Conservation (phyloP, 2,113 vertebrate species). For the Mastomys coucha region DNA sequence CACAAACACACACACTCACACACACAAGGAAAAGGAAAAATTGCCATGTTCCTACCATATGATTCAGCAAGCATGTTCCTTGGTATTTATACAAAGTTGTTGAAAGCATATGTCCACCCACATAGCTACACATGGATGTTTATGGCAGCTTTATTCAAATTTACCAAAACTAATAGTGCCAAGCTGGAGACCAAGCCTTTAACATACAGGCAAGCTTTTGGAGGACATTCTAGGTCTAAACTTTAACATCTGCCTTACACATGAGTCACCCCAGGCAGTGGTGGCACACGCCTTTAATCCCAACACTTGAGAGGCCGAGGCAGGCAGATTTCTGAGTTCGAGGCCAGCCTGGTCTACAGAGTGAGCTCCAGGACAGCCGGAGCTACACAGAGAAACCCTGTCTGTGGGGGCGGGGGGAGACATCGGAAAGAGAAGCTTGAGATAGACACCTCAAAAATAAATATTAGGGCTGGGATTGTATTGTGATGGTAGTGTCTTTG, state of each 20-base stretch:
- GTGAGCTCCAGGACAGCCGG: no score
- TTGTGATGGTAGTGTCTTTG: no score
- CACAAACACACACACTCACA: background rate
- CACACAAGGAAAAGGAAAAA: background rate
- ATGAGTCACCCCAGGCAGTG: no score
- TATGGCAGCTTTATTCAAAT: slow-evolving; percentile 1
- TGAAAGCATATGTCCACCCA: slow-evolving; percentile 9
- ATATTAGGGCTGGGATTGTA: background rate
- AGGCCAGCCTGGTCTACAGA: no score
- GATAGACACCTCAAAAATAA: background rate
- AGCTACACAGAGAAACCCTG: no score
- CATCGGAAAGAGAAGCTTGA: background rate
- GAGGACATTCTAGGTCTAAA: background rate
- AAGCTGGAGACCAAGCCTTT: background rate
- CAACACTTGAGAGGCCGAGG: no score
- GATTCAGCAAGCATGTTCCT: background rate
- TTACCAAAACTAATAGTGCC: background rate
- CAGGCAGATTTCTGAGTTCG: no score
- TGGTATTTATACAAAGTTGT: background rate
- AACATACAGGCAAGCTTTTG: background rate
- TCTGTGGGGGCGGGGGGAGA: no score
- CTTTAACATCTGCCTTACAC: no score
- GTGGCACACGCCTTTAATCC: no score
- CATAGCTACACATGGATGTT: slow-evolving; percentile 5
- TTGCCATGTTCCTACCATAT: background rate